Evolutionary conservation across 2,113 vertebrate species (phyloP).

Genomic region (Austrofundulus limnaeus): DNA sequence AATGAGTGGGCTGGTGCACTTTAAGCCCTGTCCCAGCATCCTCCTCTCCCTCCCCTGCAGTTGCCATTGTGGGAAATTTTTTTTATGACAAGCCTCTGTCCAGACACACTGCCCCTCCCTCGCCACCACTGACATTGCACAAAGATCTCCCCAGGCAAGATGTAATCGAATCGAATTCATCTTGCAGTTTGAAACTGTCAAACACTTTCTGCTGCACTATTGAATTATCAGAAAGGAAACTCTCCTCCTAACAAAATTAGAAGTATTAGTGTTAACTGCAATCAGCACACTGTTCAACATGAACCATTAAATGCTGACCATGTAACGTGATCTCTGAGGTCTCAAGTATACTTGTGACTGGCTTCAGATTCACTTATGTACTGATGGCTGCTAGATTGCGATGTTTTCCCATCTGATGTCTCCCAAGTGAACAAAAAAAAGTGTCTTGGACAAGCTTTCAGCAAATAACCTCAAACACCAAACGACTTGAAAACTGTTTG

Average conservation of each 20-base stretch:
- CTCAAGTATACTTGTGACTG: slow-evolving; percentile 43
- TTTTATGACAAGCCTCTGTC: background rate
- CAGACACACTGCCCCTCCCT: slow-evolving; percentile 5
- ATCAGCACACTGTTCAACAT: slow-evolving; percentile 27
- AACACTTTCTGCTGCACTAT: slow-evolving; percentile 38
- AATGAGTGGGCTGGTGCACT: slow-evolving; percentile 39
- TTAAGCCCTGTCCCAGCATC: slow-evolving; percentile 11
- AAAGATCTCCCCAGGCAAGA: slow-evolving; percentile 8
- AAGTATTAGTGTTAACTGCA: slow-evolving; percentile 39
- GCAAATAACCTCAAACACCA: slow-evolving; percentile 24
- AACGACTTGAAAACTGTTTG: background rate
- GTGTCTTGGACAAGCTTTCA: slow-evolving; percentile 22
- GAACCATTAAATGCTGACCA: slow-evolving; percentile 33
- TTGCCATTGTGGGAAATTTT: background rate
- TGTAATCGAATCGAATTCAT: slow-evolving; percentile 26
- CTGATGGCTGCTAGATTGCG: slow-evolving; percentile 53
- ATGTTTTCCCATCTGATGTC: slow-evolving; percentile 53
- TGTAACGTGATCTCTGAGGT: slow-evolving; percentile 55
- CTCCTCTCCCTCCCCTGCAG: background rate
- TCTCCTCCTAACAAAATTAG: slow-evolving; percentile 47
- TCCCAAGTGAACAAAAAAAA: slow-evolving; percentile 54
- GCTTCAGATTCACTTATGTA: slow-evolving; percentile 55
- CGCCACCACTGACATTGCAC: background rate
- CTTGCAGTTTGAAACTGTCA: slow-evolving; percentile 40
- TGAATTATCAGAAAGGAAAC: slow-evolving; percentile 60